These are phyloP conservation scores for Ptilorrhoa leucosticta DNA, from an alignment of 2,113 vertebrate genomes.

Conservation along the genomic window DNA sequence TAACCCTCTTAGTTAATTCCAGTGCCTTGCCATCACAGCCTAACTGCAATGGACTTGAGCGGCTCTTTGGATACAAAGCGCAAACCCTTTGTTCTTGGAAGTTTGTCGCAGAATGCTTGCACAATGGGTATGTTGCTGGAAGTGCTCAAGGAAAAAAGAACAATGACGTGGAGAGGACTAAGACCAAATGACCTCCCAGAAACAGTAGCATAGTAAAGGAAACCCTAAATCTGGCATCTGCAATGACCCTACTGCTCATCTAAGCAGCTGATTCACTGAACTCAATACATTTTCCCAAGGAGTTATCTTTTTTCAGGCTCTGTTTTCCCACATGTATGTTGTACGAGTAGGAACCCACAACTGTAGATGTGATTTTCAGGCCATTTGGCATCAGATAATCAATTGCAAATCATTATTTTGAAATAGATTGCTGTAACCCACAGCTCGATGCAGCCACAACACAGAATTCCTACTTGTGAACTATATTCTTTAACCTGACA, in stretches of 20 bases:
- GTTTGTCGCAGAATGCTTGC: not conserved
- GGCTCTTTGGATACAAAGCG: not conserved
- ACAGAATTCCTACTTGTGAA: not conserved
- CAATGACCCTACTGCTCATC: not conserved
- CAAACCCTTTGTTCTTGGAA: not conserved
- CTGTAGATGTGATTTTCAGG: not conserved
- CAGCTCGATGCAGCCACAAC: not conserved
- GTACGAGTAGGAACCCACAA: not conserved
- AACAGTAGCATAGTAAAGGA: not conserved
- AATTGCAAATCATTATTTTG: not conserved
- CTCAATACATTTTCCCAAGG: not conserved
- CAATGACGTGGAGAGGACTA: fast-evolving
- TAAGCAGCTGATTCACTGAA: not conserved
- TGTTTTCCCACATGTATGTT: not conserved
- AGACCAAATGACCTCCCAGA: not conserved
- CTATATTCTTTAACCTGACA: not conserved
- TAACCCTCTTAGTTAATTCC: not conserved
- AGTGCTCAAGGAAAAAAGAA: not conserved
- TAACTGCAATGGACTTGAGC: not conserved
- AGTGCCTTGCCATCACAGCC: not conserved
- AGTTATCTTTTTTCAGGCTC: not conserved
- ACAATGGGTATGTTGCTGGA: not conserved
- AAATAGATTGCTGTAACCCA: not conserved
- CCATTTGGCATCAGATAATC: not conserved
- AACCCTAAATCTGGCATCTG: not conserved